Base-by-base conservation (phyloP, 2,113 vertebrate genomes). In the Epinephelus fuscoguttatus region DNA sequence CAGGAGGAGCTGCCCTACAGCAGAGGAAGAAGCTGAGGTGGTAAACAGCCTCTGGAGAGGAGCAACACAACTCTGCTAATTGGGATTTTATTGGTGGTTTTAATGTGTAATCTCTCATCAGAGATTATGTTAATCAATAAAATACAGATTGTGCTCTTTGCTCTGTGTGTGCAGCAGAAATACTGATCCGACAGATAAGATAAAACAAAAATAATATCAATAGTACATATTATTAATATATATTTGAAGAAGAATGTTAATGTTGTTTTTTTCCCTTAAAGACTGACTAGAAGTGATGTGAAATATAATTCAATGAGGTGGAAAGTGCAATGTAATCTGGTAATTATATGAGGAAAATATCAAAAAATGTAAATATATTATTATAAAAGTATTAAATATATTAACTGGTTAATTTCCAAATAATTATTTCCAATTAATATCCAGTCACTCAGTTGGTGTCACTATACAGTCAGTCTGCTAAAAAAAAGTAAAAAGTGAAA, bases 51-150 rank as follows among this genome's bases (percentile, higher is more conserved):
- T 75, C 61, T 40, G 72, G 40, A 63, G 53, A 82, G 84, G 69
- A 82, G 68, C 55, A 67, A 61, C 70, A 68, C 17, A 52, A 61
- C 57, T 27, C 25, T 8, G 30, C 50, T 79, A 70, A 84, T 63
- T 77, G 63, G n/a, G 30, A 72, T 75, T 82, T 88, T 70, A 84
- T 71, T 82, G 69, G 25, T 56, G 50, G 19, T 81, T 87, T 85
- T 63, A 70, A 79, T 72, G 66, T n/a, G 70, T 82, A 8, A 70
- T 62, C 27, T 82, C n/a, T 84, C 45, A 52, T 62, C 17, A 57
- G 71, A 0, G 10, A 63, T 56, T 23, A 53, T 40, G 60, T 80
- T 56, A 55, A 59, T 23, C n/a, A 25, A 27, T 60, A 21, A 53
- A 64, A 30, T 33, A 11, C 27, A 33, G 30, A 19, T 17, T 6